These are phyloP conservation scores for Spea hammondii DNA, from an alignment of 2,797 vertebrate species.

Conservation along the genomic window DNA sequence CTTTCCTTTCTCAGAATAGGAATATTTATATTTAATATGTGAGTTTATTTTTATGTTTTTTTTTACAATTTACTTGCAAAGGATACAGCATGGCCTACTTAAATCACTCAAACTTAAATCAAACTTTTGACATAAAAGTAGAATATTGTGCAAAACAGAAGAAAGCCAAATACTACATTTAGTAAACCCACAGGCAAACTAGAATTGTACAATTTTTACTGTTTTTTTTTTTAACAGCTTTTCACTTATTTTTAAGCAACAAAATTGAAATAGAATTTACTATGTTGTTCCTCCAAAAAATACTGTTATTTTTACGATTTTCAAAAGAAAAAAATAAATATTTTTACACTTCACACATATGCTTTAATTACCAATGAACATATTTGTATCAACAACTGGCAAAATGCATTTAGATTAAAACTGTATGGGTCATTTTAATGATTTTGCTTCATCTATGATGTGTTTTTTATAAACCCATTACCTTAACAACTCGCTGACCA, in stretches of 20 bases:
- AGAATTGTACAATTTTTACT: no score
- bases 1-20: no score
- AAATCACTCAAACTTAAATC: no score
- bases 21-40: no score
- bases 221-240: neutral
- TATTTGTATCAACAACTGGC: slow-evolving; percentile 5
- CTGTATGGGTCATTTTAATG: neutral
- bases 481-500: neutral
- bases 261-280: slow-evolving; percentile 1
- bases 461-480: neutral
- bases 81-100: no score
- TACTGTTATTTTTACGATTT: neutral
- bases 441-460: neutral
- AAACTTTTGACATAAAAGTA: no score
- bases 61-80: no score
- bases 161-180: no score
- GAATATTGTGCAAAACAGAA: no score
- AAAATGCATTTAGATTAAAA: slow-evolving; percentile 13
- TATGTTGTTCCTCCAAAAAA: neutral
- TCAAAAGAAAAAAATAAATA: slow-evolving; percentile 1
- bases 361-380: neutral
- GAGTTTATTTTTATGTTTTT: no score
- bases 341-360: slow-evolving; percentile 5
- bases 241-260: neutral
- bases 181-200: no score